Conservation (phyloP, 2,113 vertebrate genomes). For the Phycodurus eques region DNA sequence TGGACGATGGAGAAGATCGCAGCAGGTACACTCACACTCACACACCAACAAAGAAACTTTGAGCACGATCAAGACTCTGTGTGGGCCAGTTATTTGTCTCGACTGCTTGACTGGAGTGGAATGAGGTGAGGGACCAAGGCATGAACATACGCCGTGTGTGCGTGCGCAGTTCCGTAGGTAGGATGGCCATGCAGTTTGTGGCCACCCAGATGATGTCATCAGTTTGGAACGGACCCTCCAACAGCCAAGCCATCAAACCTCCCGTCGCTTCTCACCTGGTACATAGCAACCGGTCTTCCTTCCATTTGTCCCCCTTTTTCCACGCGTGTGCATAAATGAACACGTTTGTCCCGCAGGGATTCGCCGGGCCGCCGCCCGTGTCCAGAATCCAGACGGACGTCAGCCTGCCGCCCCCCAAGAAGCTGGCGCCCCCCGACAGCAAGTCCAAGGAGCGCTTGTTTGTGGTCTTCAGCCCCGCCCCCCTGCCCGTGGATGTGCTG, state of each 20-base stretch:
- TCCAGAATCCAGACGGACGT: constrained; percentile 88
- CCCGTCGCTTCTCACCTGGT: constrained; percentile 36
- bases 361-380: constrained; percentile 56
- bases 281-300: neutral
- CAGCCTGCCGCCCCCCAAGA: constrained; percentile 82
- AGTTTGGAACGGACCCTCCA: constrained; percentile 74
- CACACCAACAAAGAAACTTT: neutral
- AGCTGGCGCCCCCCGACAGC: constrained; percentile 83
- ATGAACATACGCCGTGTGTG: neutral
- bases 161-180: constrained; percentile 80
- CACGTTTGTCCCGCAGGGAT: constrained; percentile 46
- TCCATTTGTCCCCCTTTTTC: neutral
- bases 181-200: constrained; percentile 95
- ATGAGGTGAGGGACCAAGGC: neutral
- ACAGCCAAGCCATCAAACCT: constrained; percentile 76
- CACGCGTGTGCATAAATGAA: neutral
- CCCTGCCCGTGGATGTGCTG: constrained; percentile 84
- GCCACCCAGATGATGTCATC: constrained; percentile 87
- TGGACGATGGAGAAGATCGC: constrained; percentile 87
- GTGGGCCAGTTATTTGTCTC: too few species aligned
- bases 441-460: constrained; percentile 89
- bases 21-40: constrained; percentile 73
- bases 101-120: neutral
- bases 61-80: neutral
- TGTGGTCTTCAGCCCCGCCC: constrained; percentile 89